These are phyloP conservation scores for Himalopsyche tibetana DNA, from an alignment of 2,888 invertebrate species.

Conservation along the genomic window DNA sequence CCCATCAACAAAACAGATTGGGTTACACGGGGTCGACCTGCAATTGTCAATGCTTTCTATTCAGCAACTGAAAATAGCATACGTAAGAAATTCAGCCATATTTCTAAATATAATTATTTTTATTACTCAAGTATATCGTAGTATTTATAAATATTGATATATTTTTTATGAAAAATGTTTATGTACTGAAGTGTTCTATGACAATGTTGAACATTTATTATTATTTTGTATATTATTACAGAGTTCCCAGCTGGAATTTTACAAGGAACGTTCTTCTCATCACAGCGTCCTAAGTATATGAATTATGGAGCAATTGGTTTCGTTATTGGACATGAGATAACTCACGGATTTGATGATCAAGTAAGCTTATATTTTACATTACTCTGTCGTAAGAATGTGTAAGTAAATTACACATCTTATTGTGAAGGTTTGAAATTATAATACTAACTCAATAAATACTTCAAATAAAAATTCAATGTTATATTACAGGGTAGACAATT, in stretches of 20 bases:
- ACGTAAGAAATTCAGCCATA: conserved; percentile 77
- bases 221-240: conserved; percentile 69
- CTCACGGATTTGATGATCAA: conserved; percentile 92
- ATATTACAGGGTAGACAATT: conserved; percentile 87
- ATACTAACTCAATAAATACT: no score
- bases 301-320: conserved; percentile 95
- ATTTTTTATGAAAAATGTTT: no score
- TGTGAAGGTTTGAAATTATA: no score
- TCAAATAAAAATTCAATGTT: not conserved
- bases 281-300: conserved; percentile 92
- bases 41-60: conserved; percentile 91
- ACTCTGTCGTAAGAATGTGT: no score
- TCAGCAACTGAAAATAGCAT: conserved; percentile 91
- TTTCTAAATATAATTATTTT: no score
- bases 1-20: conserved; percentile 91
- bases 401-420: no score
- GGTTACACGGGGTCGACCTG: conserved; percentile 89
- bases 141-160: no score
- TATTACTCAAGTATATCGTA: no score
- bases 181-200: no score
- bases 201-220: no score
- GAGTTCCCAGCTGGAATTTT: conserved; percentile 96
- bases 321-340: conserved; percentile 95
- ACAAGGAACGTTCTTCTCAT: conserved; percentile 93
- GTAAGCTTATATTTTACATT: conserved; percentile 68